A percentile compares a stretch with the other conserved stretches of the same genome.
These are phyloP conservation scores for Mythimna vitellina DNA, from an alignment of 2,888 invertebrate species.

Conservation along the genomic window DNA sequence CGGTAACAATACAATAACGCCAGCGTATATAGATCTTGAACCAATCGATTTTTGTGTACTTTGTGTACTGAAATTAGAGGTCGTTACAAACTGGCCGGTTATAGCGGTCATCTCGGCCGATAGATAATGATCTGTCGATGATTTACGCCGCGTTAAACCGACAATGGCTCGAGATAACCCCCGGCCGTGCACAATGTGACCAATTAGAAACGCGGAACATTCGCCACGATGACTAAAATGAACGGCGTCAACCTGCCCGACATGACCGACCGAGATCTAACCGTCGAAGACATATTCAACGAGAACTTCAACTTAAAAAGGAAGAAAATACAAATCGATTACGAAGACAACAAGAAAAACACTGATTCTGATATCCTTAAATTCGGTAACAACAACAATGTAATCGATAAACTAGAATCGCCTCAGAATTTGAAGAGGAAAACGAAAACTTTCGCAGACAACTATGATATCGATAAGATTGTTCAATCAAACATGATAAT, in stretches of 20 bases:
- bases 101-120: constrained; percentile 81
- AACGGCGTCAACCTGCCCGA: constrained; percentile 80
- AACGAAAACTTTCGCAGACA: constrained; percentile 70
- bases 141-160: constrained; percentile 88
- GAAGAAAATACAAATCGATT: constrained; percentile 75
- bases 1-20: constrained; percentile 82
- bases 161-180: constrained; percentile 86
- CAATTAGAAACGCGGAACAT: constrained; percentile 80
- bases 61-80: constrained; percentile 69
- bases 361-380: constrained; percentile 56
- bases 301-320: constrained; percentile 77
- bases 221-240: constrained; percentile 85
- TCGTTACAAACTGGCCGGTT: constrained; percentile 74
- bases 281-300: constrained; percentile 82
- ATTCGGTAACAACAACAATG: constrained; percentile 75
- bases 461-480: constrained; percentile 75
- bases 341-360: constrained; percentile 64
- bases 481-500: constrained; percentile 81
- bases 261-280: constrained; percentile 79
- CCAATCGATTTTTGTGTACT: constrained; percentile 76
- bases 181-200: constrained; percentile 83
- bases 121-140: constrained; percentile 89
- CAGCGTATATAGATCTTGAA: constrained; percentile 73
- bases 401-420: constrained; percentile 67
- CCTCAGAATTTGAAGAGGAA: constrained; percentile 76